Conservation (phyloP, 1,140 invertebrate genomes). For the Pseudoatta argentina region DNA sequence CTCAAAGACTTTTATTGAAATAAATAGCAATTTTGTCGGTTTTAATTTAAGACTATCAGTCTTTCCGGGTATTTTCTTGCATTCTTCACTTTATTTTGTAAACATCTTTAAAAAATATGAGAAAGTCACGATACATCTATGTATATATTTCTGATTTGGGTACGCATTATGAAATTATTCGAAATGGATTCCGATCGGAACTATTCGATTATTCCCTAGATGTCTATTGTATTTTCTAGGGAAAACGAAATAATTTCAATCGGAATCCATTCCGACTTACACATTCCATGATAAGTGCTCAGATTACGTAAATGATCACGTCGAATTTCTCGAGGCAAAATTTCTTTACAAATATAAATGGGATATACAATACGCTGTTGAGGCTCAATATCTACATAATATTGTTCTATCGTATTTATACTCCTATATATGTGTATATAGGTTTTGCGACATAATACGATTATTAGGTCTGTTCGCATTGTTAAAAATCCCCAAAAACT, state of each 20-base stretch:
- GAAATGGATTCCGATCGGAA: too few relatives aligned
- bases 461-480: too few relatives aligned
- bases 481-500: too few relatives aligned
- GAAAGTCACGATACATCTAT: background rate
- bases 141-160: slow-evolving; percentile 7
- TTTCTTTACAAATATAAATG: slow-evolving; percentile 66
- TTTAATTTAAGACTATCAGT: slow-evolving; percentile 68
- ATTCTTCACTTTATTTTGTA: slow-evolving; percentile 61
- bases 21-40: slow-evolving; percentile 44
- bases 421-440: too few relatives aligned
- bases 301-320: slow-evolving; percentile 40
- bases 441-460: too few relatives aligned
- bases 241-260: too few relatives aligned
- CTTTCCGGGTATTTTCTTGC: slow-evolving; percentile 65
- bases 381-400: slow-evolving; percentile 21
- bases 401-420: slow-evolving; percentile 59
- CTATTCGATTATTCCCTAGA: too few relatives aligned
- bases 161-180: too few relatives aligned
- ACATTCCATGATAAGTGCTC: too few relatives aligned
- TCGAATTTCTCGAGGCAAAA: slow-evolving; percentile 33
- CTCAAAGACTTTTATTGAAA: slow-evolving; percentile 50
- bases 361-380: slow-evolving; percentile 57
- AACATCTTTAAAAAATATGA: slow-evolving; percentile 67
- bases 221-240: too few relatives aligned
- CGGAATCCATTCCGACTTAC: too few relatives aligned